These are phyloP conservation scores for Hyalella azteca DNA, from an alignment of 2,888 invertebrate species.

Conservation along the genomic window DNA sequence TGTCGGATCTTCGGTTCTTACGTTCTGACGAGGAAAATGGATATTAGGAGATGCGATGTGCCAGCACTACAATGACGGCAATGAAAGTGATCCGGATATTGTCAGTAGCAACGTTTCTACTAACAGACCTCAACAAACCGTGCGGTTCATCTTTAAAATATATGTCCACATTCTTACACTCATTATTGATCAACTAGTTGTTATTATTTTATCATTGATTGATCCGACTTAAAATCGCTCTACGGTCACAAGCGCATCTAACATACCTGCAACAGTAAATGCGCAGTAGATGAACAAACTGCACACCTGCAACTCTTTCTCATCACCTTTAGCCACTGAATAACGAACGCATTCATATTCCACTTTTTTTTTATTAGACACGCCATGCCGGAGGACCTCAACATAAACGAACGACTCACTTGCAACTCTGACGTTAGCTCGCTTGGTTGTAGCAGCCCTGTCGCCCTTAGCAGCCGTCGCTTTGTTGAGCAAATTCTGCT, in stretches of 20 bases:
- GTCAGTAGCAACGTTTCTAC: background rate
- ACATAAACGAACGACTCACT: background rate
- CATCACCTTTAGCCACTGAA: no score
- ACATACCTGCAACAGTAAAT: no score
- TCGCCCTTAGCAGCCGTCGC: conserved; percentile 40
- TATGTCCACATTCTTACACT: background rate
- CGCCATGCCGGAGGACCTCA: no score
- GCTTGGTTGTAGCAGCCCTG: background rate
- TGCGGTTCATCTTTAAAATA: background rate
- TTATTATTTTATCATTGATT: no score
- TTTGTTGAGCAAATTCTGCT: conserved; percentile 51
- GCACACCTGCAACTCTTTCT: no score
- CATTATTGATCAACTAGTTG: no score
- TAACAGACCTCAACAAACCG: background rate
- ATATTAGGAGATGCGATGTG: background rate
- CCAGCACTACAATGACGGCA: background rate
- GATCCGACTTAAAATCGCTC: no score
- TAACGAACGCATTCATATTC: no score
- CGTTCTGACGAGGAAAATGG: background rate
- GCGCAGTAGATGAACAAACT: no score
- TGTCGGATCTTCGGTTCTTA: background rate
- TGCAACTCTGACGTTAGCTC: background rate
- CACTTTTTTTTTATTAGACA: no score
- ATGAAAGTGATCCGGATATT: background rate
- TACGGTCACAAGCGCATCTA: no score